Base-by-base conservation (phyloP, 2,888 invertebrate species). In the Cephus runcator region DNA sequence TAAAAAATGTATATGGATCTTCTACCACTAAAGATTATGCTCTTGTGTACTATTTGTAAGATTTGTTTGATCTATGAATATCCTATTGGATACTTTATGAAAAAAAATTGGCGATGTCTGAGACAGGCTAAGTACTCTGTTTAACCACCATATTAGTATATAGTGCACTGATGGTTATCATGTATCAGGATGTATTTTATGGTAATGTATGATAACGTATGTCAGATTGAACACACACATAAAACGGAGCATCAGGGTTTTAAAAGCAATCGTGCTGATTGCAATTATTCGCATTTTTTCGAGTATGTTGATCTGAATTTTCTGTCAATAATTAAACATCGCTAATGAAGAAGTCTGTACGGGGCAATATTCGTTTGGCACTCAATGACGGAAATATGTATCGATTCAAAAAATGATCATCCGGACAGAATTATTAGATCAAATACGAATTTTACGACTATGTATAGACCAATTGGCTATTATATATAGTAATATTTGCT, bases 221-320 rank as follows among this genome's bases (percentile, higher is more conserved):
- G 34, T 33, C 71, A 71, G 71, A 71, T 71, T 71, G 71, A 71
- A 71, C 71, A 71, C 33, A 34, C 71, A 33, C 33, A 71, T 23
- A 71, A 71, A 71, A 71, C 34, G 31, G 71, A 71, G 56, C 56
- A 23, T 56, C 56, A 56, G 56, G 56, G 56, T 56, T 56, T 56
- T 56, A 15, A 56, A 9, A 56, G 56, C 56, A 9, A 56, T 56
- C 56, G 23, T 56, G 23, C 56, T 56, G 56, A 56, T 56, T 56
- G 56, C 56, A 56, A 23, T 56, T 56, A 56, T 9, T 23, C 9
- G 23, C 23, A 56, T 56, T 23, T 56, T 56, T 23, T 56, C 9
- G 23, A 56, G 56, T 23, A 56, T 23, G 23, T 56, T 56, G 56
- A 56, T 56, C 56, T 56, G 56, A 56, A 56, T 56, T 23, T 23